These are phyloP conservation scores for Hiodon alosoides DNA, from an alignment of 2,113 vertebrate genomes.

Conservation along the genomic window DNA sequence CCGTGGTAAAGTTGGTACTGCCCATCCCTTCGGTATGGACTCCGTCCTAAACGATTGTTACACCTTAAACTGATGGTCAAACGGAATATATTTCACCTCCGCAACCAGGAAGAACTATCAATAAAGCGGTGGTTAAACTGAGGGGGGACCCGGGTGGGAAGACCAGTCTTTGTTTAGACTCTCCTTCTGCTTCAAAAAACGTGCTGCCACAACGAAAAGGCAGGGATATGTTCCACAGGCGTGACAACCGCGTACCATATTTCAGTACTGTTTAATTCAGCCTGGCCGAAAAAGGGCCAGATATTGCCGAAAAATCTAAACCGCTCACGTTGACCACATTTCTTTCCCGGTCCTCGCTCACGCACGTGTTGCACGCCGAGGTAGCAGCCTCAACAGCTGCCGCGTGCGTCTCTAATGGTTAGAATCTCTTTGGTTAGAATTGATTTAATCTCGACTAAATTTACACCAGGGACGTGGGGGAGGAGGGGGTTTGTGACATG, in stretches of 20 bases:
- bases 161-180: background rate
- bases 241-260: background rate
- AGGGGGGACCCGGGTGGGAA: background rate
- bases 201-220: background rate
- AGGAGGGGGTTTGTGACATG: background rate
- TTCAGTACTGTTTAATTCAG: background rate
- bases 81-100: background rate
- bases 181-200: background rate
- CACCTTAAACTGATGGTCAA: background rate
- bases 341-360: background rate
- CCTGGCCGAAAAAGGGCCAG: background rate
- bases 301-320: background rate
- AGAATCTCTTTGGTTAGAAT: constrained; percentile 12
- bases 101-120: background rate
- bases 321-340: background rate
- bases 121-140: background rate
- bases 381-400: constrained; percentile 4
- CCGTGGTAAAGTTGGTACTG: constrained; percentile 22
- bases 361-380: too few species aligned
- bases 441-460: constrained; percentile 27
- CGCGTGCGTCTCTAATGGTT: constrained; percentile 8
- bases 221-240: background rate
- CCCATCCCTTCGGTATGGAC: background rate
- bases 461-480: constrained; percentile 5
- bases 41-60: background rate